Evolutionary conservation across 2,113 vertebrate species (phyloP).

Genomic region (Lagopus leucura): DNA sequence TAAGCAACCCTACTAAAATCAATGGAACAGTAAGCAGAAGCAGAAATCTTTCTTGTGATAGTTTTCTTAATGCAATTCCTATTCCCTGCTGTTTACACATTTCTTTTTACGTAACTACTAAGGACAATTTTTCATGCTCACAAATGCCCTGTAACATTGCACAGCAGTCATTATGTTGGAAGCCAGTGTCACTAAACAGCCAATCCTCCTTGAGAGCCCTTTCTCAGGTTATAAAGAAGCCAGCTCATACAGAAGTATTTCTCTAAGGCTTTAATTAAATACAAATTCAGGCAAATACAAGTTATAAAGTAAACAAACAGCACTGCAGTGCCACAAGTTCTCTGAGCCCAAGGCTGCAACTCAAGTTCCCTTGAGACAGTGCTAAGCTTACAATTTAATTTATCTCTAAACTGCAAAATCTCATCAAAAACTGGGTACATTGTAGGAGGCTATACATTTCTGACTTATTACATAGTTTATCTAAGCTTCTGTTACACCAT

Average conservation of each 20-base stretch:
- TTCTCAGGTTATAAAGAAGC: background rate
- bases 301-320: constrained; percentile 18
- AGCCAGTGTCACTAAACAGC: background rate
- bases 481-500: background rate
- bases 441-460: background rate
- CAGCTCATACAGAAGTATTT: background rate
- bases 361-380: background rate
- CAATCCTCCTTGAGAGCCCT: background rate
- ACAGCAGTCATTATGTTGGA: background rate
- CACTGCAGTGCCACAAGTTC: background rate
- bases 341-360: background rate
- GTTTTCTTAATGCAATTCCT: constrained; percentile 31
- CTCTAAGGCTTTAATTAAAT: constrained; percentile 29
- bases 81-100: background rate
- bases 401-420: background rate
- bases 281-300: background rate
- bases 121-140: constrained; percentile 23
- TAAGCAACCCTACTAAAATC: constrained; percentile 17
- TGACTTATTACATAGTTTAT: background rate
- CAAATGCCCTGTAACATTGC: background rate
- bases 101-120: background rate
- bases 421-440: background rate
- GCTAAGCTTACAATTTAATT: background rate
- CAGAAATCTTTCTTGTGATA: constrained; percentile 3
- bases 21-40: constrained; percentile 8